These are phyloP conservation scores for Sparus aurata DNA, from an alignment of 2,797 vertebrate genomes.

Conservation along the genomic window DNA sequence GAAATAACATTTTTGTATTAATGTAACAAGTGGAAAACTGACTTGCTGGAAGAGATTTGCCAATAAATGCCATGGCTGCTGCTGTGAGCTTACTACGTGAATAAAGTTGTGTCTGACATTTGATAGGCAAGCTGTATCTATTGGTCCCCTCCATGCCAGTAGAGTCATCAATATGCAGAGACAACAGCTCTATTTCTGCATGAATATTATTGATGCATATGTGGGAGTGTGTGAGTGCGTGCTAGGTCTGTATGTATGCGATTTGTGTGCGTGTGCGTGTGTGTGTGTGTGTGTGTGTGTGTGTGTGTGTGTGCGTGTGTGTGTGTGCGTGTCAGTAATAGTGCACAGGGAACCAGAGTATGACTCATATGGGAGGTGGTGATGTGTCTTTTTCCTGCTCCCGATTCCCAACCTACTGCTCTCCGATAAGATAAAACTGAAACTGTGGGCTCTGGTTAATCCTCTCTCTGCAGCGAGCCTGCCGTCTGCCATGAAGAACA, in stretches of 20 bases:
- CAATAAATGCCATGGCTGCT: constrained; percentile 18
- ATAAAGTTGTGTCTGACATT: constrained; percentile 31
- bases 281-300: constrained; percentile 17
- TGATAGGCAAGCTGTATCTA: constrained; percentile 42
- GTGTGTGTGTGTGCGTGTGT: constrained; percentile 10
- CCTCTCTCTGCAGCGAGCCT: constrained; percentile 49
- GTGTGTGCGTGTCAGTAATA: constrained; percentile 28
- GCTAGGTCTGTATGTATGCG: constrained; percentile 10
- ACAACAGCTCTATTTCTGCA: constrained; percentile 52
- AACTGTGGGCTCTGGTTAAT: constrained; percentile 60
- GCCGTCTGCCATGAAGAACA: constrained; percentile 60
- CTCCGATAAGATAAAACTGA: constrained; percentile 61
- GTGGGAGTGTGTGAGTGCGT: constrained; percentile 28
- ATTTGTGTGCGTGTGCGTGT: neutral
- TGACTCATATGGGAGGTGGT: constrained; percentile 68
- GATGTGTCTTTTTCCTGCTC: constrained; percentile 56
- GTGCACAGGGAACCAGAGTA: constrained; percentile 45
- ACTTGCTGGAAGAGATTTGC: constrained; percentile 39
- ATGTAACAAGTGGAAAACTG: neutral
- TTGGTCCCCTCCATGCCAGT: constrained; percentile 27
- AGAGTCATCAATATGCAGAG: constrained; percentile 43
- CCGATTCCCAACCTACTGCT: constrained; percentile 66
- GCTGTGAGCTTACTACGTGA: constrained; percentile 7
- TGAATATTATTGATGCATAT: constrained; percentile 39
- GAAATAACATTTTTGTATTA: neutral